A percentile compares a stretch with the other conserved stretches of the same genome.
Evolutionary conservation across 2,113 vertebrate species (phyloP).

Genomic region (Myiopsitta monachus): DNA sequence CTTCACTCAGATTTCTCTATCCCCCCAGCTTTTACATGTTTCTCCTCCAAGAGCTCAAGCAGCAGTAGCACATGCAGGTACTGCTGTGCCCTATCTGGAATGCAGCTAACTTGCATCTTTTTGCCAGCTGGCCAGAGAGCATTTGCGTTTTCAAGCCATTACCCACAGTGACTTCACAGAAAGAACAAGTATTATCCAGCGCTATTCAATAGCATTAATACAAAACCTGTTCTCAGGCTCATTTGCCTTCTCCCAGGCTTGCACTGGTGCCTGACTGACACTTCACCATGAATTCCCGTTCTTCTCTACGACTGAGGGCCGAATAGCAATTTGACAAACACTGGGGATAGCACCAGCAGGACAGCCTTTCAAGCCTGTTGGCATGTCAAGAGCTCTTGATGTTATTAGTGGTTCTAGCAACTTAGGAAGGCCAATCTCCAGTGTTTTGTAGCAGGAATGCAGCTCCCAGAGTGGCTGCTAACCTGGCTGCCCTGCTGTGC

Average conservation of each 20-base stretch:
- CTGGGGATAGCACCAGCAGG: neutral
- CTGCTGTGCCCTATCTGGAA: neutral
- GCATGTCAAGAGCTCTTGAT: neutral
- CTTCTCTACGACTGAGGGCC: neutral
- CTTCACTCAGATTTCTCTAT: neutral
- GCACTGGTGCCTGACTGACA: neutral
- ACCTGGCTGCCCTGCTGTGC: neutral
- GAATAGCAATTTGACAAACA: neutral
- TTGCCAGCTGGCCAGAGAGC: neutral
- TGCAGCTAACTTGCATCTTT: neutral
- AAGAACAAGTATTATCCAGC: neutral
- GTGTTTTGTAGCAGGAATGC: neutral
- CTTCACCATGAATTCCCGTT: neutral
- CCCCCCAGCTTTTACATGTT: rapidly evolving
- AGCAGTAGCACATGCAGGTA: neutral
- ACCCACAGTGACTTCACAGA: neutral
- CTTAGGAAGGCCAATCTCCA: neutral
- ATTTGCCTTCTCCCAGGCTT: neutral
- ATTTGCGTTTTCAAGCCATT: constrained; percentile 7
- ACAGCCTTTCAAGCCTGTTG: neutral
- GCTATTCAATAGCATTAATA: neutral
- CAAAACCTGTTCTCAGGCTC: neutral
- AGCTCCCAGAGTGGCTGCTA: neutral
- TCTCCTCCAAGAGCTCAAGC: neutral
- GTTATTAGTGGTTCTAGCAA: constrained; percentile 15